A percentile compares a stretch with the other conserved stretches of the same genome.
Evolutionary conservation across 2,113 vertebrate species (phyloP).

Genomic region (Scophthalmus maximus): DNA sequence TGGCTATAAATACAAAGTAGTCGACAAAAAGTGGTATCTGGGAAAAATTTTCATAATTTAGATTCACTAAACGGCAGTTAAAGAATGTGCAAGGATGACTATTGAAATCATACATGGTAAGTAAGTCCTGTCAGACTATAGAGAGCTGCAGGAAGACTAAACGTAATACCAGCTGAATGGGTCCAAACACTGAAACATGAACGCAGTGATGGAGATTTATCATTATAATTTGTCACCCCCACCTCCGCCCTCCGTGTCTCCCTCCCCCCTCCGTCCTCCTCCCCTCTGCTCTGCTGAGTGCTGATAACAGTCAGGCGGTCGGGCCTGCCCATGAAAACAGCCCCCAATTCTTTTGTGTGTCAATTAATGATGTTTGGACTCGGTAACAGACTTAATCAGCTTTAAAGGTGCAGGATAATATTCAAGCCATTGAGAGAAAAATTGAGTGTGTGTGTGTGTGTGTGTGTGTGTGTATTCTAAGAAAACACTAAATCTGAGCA

Average conservation of each 20-base stretch:
- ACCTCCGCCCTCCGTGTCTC: neutral
- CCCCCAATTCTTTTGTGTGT: neutral
- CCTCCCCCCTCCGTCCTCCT: neutral
- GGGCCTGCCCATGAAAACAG: neutral
- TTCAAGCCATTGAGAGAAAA: too few species aligned
- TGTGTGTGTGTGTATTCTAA: neutral
- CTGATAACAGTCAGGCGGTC: constrained; percentile 34
- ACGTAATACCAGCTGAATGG: neutral
- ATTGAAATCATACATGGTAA: too few species aligned
- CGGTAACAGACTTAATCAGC: neutral
- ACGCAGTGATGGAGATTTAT: constrained; percentile 1
- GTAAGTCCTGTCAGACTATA: too few species aligned
- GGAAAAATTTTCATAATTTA: too few species aligned
- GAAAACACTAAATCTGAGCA: too few species aligned
- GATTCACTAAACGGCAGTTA: too few species aligned
- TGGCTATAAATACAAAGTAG: too few species aligned
- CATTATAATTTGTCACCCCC: constrained; percentile 16
- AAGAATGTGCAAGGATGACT: too few species aligned
- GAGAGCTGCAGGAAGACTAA: neutral
- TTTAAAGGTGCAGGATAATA: neutral
- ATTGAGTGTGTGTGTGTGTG: neutral
- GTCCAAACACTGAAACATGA: neutral
- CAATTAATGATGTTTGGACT: too few species aligned
- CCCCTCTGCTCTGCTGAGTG: constrained; percentile 26
- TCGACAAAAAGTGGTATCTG: too few species aligned